Base-by-base conservation (phyloP, 2,797 vertebrate genomes). In the Sparus aurata region DNA sequence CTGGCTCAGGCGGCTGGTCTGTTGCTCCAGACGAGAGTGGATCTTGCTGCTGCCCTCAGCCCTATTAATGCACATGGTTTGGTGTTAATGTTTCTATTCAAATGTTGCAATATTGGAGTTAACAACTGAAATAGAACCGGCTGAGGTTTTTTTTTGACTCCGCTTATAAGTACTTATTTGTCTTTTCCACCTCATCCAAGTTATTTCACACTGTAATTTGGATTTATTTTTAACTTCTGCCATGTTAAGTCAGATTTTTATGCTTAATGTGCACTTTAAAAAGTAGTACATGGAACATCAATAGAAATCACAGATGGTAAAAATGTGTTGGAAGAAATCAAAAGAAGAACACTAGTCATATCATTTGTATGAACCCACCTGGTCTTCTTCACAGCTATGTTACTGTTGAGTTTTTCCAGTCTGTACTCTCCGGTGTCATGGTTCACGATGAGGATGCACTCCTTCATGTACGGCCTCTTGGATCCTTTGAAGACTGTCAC, bases 401-500 rank as follows among this genome's bases (percentile, higher is more conserved):
- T 99, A 92, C 97, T 99, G 94, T 94, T 99, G 74, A 99, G 97
- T 90, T 99, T 99, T 92, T 99, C 98, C 88, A 99, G 95, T 75
- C 97, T 96, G 92, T 98, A 99, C 90, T 99, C 98, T 90, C 98
- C 98, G 20, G 98, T 99, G 89, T 99, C 98, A 72, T 99, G 98
- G 93, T 99, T 99, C 87, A 99, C 96, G 69, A 99, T 98, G 83
- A 99, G 96, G 94, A 99, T 96, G 92, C 98, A 99, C 93, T 99
- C 98, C 85, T 98, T 99, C 93, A 98, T 96, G 83, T 99, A 99
- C 54, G 97, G 97, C 85, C 97, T 97, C 94, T 99, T 99, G 66
- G 98, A 99, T 80, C 98, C 98, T 92, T 98, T 99, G 92, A 99
- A 99, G 81, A 99, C 98, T 0, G 98, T 99, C 69, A 98, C 94